Base-by-base conservation (phyloP, 2,113 vertebrate species). In the Macrotus californicus region DNA sequence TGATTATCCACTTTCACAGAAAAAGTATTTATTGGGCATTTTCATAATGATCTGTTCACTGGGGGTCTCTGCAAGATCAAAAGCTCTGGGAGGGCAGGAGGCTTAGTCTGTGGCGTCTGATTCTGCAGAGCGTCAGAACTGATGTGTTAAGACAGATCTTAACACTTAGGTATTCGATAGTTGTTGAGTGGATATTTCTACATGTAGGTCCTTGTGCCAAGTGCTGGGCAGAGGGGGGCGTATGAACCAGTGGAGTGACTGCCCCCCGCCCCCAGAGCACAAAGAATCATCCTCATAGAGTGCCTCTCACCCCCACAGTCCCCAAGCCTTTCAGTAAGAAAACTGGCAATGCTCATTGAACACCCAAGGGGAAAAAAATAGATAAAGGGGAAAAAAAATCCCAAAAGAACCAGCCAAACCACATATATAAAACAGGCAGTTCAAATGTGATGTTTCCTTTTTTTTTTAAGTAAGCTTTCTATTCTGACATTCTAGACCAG, bases 391-490 rank as follows among this genome's bases (percentile, higher is more conserved):
- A 12, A 41, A 26, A 6, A 2, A 1, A 7, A 7, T 4, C 11
- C n/a, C 15, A 14, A 19, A 77, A 92, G 34, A 88, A 64, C 7
- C 22, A 54, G 22, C 48, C 43, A 94, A 90, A 67, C 22, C 15
- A 89, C 87, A 54, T 76, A 39, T 56, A 13, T 75, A 43, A 88
- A 86, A 52, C 18, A 50, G 43, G 16, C 82, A 89, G 34, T 46
- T 93, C 36, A 52, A 77, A 43, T 24, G 36, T 11, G n/a, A 84
- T 39, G 88, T 96, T 82, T 69, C 21, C 21, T 72, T 66, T 34
- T 46, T 18, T 19, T 24, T 80, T 31, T 69, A 70, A 66, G 6
- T 8, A 52, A 41, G 10, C 14, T 91, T 82, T 83, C 34, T 15
- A 7, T 73, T 70, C 56, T 76, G 75, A 52, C 72, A 21, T 73